A percentile compares a stretch with the other conserved stretches of the same genome.
Conservation (phyloP, 1,140 invertebrate genomes). For the Euglossa dilemma region DNA sequence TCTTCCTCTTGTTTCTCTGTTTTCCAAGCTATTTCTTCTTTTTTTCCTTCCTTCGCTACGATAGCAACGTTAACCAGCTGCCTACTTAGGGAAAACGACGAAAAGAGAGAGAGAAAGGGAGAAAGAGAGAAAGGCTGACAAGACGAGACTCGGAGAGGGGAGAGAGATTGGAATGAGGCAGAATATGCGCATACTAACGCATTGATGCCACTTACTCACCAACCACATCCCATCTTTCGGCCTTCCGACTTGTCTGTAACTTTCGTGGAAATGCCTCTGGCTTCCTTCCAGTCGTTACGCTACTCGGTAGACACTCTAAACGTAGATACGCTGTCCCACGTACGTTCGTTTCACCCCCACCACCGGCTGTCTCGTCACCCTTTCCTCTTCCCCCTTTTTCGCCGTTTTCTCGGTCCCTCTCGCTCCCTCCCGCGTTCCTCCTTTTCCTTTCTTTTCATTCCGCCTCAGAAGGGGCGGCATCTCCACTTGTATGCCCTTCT, state of each 20-base stretch:
- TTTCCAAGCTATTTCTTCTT: conserved; percentile 16
- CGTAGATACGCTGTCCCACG: too few species aligned
- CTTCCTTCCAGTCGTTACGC: too few species aligned
- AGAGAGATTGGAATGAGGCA: conserved; percentile 10
- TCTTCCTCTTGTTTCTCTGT: conserved; percentile 12
- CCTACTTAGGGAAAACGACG: conserved; percentile 41
- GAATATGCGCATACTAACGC: conserved; percentile 35
- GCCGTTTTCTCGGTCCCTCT: not conserved
- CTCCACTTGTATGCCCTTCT: too few species aligned
- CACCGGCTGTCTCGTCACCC: not conserved
- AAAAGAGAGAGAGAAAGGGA: conserved; percentile 24
- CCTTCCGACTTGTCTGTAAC: too few species aligned
- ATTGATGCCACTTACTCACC: conserved; percentile 51
- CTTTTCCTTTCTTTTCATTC: too few species aligned
- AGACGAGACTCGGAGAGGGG: not conserved
- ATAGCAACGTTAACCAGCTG: conserved; percentile 61
- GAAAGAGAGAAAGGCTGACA: not conserved
- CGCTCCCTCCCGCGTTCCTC: not conserved
- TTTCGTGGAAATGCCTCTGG: too few species aligned
- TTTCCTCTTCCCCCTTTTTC: not conserved
- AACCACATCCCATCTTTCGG: too few species aligned
- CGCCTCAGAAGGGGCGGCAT: too few species aligned
- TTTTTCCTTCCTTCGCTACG: conserved; percentile 31
- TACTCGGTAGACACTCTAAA: too few species aligned
- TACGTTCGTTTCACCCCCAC: conserved; percentile 12